Evolutionary conservation across 2,113 vertebrate genomes (phyloP), one percentile per base, ranked within the genome.

Genomic region (Trinectes maculatus): DNA sequence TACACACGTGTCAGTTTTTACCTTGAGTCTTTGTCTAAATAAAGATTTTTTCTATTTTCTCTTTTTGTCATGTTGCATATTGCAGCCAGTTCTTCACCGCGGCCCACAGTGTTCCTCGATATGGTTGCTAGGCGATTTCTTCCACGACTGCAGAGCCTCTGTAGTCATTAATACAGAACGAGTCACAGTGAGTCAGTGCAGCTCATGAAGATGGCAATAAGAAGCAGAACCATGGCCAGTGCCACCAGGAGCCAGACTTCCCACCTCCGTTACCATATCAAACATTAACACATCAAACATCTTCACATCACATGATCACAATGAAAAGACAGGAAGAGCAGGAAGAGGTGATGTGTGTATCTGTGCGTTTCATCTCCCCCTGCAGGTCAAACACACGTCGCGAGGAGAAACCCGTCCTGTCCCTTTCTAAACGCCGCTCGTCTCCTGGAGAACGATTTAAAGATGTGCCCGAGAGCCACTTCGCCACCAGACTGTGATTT

Each of bases 401-500:
- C n/a, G n/a, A n/a, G n/a, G n/a, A n/a, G n/a, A n/a, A n/a, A n/a
- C n/a, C n/a, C n/a, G n/a, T n/a, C n/a, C n/a, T n/a, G n/a, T n/a
- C n/a, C 37, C 37, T 6, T 39, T 49, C 69, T 21, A 40, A 21
- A 25, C 31, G 46, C 18, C 0, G 34, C 47, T 55, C 40, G 5
- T 70, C 48, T 48, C 24, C 72, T 49, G 46, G 39, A 72, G 52
- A 53, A 68, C 48, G 43, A 63, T 56, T 77, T 74, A 44, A 71
- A 44, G 54, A 60, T 56, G 73, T 57, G 65, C 51, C 6, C 13
- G 22, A 55, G 52, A 79, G 36, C 7, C 43, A 66, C 68, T 82
- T 58, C 75, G 53, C 28, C 53, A 64, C n/a, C 61, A 78, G 67
- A 66, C 43, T 56, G 66, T 70, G 71, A 64, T 52, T 4, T 66